phyloP scores from a whole-genome alignment of 1,140 invertebrate species.

The Drosophila mojavensis region DNA sequence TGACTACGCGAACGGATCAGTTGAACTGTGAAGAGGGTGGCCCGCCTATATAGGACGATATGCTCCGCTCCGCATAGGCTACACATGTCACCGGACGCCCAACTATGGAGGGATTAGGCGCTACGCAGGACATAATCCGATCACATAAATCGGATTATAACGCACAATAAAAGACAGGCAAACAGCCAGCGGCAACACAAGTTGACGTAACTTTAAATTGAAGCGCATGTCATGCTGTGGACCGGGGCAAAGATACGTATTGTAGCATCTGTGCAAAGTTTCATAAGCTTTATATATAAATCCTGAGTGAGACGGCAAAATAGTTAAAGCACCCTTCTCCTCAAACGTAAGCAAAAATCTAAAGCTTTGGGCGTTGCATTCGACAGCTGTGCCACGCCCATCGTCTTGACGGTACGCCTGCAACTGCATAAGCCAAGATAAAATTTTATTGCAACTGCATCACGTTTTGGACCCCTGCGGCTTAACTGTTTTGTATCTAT shows the following conservation, averaged over 20 bases:
- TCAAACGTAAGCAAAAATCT: conserved; percentile 39
- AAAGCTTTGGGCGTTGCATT: conserved; percentile 46
- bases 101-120: conserved; percentile 63
- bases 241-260: conserved; percentile 15
- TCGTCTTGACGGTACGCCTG: conserved; percentile 30
- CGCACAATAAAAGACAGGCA: conserved; percentile 50
- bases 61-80: conserved; percentile 8
- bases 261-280: conserved; percentile 42
- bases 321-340: not conserved
- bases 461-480: conserved; percentile 57
- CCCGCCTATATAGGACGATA: not conserved
- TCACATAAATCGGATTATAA: conserved; percentile 81
- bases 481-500: conserved; percentile 72
- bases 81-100: conserved; percentile 36
- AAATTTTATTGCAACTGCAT: conserved; percentile 47
- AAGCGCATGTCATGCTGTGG: conserved; percentile 30
- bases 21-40: conserved; percentile 32
- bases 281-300: conserved; percentile 57
- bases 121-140: conserved; percentile 79
- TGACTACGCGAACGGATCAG: conserved; percentile 71
- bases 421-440: conserved; percentile 29
- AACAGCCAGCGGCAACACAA: conserved; percentile 24
- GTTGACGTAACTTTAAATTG: conserved; percentile 70
- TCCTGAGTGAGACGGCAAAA: conserved; percentile 45
- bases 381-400: conserved; percentile 48